Conservation (phyloP, 53 echinoderm and acorn worm species). For the Apostichopus leukothele region DNA sequence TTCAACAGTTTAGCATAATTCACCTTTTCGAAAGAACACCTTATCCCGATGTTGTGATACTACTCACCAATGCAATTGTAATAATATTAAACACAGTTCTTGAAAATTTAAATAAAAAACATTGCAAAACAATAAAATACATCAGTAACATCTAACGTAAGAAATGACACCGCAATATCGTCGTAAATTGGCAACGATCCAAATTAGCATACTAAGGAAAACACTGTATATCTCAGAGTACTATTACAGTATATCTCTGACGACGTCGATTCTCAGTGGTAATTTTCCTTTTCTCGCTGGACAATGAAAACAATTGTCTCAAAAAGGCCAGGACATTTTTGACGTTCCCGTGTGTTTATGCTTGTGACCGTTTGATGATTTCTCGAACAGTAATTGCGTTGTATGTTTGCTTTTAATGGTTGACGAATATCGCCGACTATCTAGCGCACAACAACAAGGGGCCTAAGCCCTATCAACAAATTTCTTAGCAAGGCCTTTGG, state of each 20-base stretch:
- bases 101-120: too few species aligned
- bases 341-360: background rate
- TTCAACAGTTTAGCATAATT: too few species aligned
- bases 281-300: background rate
- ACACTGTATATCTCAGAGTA: background rate
- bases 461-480: constrained; percentile 43
- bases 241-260: background rate
- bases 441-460: constrained; percentile 33
- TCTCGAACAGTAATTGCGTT: background rate
- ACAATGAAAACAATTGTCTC: background rate
- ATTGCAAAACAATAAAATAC: background rate
- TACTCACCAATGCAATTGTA: too few species aligned
- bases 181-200: constrained; percentile 7
- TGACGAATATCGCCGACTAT: constrained; percentile 17
- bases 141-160: background rate
- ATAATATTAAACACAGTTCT: too few species aligned
- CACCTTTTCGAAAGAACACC: too few species aligned
- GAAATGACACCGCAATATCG: too few species aligned
- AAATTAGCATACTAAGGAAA: constrained; percentile 42
- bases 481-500: constrained; percentile 19
- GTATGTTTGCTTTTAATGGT: background rate
- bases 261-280: background rate
- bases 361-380: background rate
- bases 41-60: too few species aligned
- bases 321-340: background rate